Base-by-base conservation (phyloP, 2,113 vertebrate genomes). In the Clarias batrachus region DNA sequence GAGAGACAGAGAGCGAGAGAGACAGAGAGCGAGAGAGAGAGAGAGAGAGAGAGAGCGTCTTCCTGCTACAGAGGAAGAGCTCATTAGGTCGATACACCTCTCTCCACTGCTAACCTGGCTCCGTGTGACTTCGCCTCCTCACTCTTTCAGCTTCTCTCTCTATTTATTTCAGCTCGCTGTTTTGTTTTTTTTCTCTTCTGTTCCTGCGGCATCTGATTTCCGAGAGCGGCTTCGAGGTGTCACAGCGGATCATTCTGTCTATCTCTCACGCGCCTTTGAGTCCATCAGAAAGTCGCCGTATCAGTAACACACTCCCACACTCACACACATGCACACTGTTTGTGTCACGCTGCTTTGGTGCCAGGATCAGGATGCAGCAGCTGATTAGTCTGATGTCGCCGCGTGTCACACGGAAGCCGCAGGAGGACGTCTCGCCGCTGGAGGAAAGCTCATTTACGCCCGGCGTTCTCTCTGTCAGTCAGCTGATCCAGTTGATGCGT, bases 21-120 rank as follows among this genome's bases (percentile, higher is more conserved):
- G 33, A 33, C 1, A 33, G 33, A 33, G 1, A 33, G 41, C 13
- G 73, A 52, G 76, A 10, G 52, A 57, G 23, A 57, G 52, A 56
- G 76, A 10, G 48, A 57, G 73, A n/a, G 17, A 73, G 71, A 74
- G 37, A 23, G 16, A 41, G 41, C 37, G 37, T 81, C 37, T 37
- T 52, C n/a, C n/a, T 54, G 76, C 79, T 41, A 56, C 71, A 82
- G 79, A 80, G 83, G 57, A 77, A 27, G 65, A 79, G 80, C 86
- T 89, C 88, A 89, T 89, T 89, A 89, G 86, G 88, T 73, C 63
- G 54, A 80, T 86, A 79, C 82, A 70, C 86, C 74, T 87, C 66
- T 70, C 21, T 60, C 17, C 83, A 57, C 68, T 77, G 70, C 57
- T 76, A 62, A 73, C 83, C 57, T 85, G 57, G 71, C 57, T 59